Base-by-base conservation (phyloP, 2,797 vertebrate species). In the Ctenopoma multispine region DNA sequence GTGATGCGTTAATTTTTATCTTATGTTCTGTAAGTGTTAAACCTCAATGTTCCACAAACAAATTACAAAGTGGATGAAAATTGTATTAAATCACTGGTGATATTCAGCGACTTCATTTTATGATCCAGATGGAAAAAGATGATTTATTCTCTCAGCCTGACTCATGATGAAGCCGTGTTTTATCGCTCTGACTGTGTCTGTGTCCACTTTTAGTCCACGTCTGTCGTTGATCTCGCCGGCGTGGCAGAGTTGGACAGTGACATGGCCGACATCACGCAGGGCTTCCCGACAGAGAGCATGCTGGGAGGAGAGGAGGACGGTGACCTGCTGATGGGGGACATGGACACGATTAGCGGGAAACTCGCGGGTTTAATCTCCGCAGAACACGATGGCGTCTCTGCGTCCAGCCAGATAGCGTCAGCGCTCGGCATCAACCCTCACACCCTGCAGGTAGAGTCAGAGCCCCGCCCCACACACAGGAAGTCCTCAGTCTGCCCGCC, bases 191-290 rank as follows among this genome's bases (percentile, higher is more conserved):
- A 9, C 3, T 20, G 1, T 51, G 17, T 79, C 47, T 73, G 49
- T 83, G 70, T 31, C 29, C 90, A 58, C 85, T 24, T 73, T 57
- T 83, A 90, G 89, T 90, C 27, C 61, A 85, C 88, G 0, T 90
- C 89, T 0, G 86, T 94, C 29, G 79, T 93, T 73, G 96, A 98
- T 61, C 92, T 93, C 20, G 87, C 95, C 5, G 86, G 92, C 11
- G 90, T 94, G 53, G 87, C 93, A 2, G 97, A 98, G 69, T 77
- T 97, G 88, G 98, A 99, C 93, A 99, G 97, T 0, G 97, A 98
- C 86, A 99, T 99, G 98, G 94, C 96, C 0, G 97, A 99, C 90
- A 95, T 99, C 91, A 98, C 97, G 4, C 97, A 98, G 92, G 96
- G 96, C 76, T 85, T 92, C 3, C 69, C 80, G 7, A 81, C 81